phyloP scores from a whole-genome alignment of 2,797 vertebrate genomes.

The Tarsius wallacei region DNA sequence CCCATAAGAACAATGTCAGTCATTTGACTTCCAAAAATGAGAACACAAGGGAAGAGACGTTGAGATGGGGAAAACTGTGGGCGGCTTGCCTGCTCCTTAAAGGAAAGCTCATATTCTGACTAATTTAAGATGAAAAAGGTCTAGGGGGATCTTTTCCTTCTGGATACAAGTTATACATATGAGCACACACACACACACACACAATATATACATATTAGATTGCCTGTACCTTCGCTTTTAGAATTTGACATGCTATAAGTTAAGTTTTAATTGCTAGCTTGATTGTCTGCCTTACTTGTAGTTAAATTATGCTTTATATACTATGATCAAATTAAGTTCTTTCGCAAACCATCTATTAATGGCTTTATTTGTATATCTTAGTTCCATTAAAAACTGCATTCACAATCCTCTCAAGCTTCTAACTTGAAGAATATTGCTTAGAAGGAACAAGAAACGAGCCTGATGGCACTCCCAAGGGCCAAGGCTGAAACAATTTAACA shows the following conservation, averaged over 20 bases:
- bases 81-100: background rate
- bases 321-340: slow-evolving; percentile 47
- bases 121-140: background rate
- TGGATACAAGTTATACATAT: background rate
- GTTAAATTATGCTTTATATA: slow-evolving; percentile 56
- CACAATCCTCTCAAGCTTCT: background rate
- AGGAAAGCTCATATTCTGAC: background rate
- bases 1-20: slow-evolving; percentile 22
- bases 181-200: background rate
- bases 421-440: background rate
- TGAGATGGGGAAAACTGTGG: background rate
- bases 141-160: background rate
- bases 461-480: background rate
- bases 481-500: background rate
- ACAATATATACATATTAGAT: background rate
- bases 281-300: background rate
- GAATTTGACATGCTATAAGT: background rate
- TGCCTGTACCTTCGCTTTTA: background rate
- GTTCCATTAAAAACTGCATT: background rate
- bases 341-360: background rate
- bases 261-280: slow-evolving; percentile 5
- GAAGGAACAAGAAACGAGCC: background rate
- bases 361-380: background rate
- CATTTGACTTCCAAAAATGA: slow-evolving; percentile 58
- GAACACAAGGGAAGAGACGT: background rate